Evolutionary conservation across 2,113 vertebrate species (phyloP), one percentile per base, ranked within the genome.

Genomic region (Neomonachus schauinslandi): DNA sequence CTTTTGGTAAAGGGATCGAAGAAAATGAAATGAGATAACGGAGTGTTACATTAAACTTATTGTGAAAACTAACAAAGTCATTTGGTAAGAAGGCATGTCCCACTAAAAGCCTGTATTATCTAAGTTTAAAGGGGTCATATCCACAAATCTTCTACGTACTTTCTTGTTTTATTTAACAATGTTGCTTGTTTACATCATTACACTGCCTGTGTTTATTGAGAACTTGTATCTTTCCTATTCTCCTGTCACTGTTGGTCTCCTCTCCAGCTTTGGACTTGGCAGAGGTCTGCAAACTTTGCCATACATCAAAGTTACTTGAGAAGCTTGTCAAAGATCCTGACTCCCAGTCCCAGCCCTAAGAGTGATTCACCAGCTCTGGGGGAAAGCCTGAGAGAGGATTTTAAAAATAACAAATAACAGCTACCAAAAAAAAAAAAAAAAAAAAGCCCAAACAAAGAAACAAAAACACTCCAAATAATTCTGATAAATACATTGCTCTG

Each of bases 21-120:
- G 91, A 97, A 97, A 97, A 96, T 95, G 55, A 93, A 97, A 97
- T 96, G 74, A 98, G 91, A 83, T 85, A 93, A 90, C 88, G 96
- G 95, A 97, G 97, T 97, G 91, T 81, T 96, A 67, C 87, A 96
- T 96, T 96, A 97, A 96, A 57, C 49, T 93, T 91, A 36, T 33
- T 92, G 55, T 96, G 63, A 71, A 85, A 89, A 89, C 55, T 31
- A 55, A 71, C 7, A 19, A 94, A 88, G 10, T 49, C 39, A 61
- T 98, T 94, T 96, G 13, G 8, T 71, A 85, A 81, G 61, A 85
- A 31, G 36, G 12, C 49, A 67, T 89, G 39, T 84, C 63, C 46
- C 36, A 49, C 69, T 90, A 82, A 97, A 96, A 97, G 81, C 80
- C 24, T 80, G 0, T 28, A 57, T 83, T 88, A 90, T 55, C 42